Conservation (phyloP, 2,113 vertebrate species). For the Hemiscyllium ocellatum region DNA sequence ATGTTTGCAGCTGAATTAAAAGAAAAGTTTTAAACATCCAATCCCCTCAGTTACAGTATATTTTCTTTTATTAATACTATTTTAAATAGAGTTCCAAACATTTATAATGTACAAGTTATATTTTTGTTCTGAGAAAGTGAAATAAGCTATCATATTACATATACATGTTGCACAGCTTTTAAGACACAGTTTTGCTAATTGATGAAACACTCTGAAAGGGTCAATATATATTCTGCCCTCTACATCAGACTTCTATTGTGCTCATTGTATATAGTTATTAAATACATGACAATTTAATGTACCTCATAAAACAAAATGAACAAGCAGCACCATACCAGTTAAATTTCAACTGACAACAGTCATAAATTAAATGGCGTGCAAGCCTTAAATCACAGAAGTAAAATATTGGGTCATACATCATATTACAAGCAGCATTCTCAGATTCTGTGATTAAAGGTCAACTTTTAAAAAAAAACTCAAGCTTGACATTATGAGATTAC, state of each 20-base stretch:
- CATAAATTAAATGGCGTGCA: not conserved
- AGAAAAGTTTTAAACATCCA: slow-evolving; percentile 37
- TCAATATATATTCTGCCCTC: not conserved
- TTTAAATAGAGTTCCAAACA: not conserved
- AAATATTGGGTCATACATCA: not conserved
- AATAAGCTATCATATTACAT: not conserved
- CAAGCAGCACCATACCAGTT: not conserved
- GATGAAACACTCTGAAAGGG: not conserved
- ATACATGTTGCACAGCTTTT: not conserved
- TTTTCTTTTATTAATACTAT: not conserved
- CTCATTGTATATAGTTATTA: slow-evolving; percentile 28
- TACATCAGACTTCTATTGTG: slow-evolving; percentile 6
- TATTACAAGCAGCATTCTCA: not conserved
- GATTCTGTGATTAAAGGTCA: slow-evolving; percentile 9
- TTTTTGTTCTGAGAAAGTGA: not conserved
- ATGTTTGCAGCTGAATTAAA: slow-evolving; percentile 77
- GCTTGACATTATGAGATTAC: not conserved
- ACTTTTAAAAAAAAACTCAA: not conserved
- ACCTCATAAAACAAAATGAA: slow-evolving; percentile 25
- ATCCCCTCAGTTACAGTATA: not conserved
- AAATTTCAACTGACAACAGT: slow-evolving; percentile 14
- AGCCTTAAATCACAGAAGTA: slow-evolving; percentile 22
- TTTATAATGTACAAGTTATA: not conserved
- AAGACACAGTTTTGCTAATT: not conserved
- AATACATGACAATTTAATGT: slow-evolving; percentile 32